Evolutionary conservation across 2,888 invertebrate species (phyloP).

Genomic region (Rhagonycha fulva): DNA sequence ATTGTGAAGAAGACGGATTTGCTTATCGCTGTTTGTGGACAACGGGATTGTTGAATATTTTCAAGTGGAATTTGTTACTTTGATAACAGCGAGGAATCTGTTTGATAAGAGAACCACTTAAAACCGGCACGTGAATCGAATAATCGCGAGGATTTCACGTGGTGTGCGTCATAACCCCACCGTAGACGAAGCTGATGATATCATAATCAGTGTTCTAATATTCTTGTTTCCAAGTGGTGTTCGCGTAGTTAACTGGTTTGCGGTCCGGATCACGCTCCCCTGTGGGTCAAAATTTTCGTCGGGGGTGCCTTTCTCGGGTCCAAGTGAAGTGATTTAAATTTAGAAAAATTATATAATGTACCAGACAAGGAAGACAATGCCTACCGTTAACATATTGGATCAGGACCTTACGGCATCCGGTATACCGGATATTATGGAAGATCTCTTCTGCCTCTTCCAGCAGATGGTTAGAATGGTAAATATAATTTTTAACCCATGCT

Average conservation of each 20-base stretch:
- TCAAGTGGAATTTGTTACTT: neutral
- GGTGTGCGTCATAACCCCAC: neutral
- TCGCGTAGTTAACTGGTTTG: neutral
- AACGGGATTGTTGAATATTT: neutral
- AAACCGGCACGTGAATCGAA: neutral
- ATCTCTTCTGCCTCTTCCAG: conserved; percentile 72
- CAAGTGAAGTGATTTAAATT: neutral
- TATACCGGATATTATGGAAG: conserved; percentile 74
- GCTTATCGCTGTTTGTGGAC: neutral
- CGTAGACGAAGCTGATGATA: neutral
- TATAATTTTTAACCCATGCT: neutral
- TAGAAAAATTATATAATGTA: neutral
- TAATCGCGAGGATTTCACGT: neutral
- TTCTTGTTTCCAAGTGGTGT: neutral
- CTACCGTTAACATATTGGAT: conserved; percentile 64
- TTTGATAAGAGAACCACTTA: neutral
- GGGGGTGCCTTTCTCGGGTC: neutral
- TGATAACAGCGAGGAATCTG: neutral
- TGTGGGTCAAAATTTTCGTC: neutral
- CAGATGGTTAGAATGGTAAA: conserved; percentile 70
- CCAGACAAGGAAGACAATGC: conserved; percentile 16
- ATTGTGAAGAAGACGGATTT: neutral
- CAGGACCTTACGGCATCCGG: conserved; percentile 64
- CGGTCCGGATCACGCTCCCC: neutral
- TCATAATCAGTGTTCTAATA: neutral